Conservation (phyloP, 2,888 invertebrate species). For the Aelia acuminata region DNA sequence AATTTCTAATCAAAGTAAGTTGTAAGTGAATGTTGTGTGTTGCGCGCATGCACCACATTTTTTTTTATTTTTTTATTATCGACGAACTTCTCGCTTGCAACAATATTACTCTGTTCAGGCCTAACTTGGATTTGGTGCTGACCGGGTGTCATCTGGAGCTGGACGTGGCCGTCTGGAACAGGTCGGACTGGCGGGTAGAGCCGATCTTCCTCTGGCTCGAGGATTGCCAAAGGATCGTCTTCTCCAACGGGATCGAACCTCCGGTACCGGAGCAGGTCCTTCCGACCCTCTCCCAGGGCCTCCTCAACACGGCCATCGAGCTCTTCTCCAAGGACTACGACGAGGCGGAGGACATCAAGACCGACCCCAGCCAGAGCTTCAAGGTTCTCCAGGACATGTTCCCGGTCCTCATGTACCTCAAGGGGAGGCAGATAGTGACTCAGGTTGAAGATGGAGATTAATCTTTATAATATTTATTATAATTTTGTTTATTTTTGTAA, state of each 20-base stretch:
- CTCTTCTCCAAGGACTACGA: constrained; percentile 21
- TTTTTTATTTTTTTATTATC: too few species aligned
- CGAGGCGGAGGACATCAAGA: constrained; percentile 34
- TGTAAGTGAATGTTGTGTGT: too few species aligned
- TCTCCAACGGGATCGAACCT: constrained; percentile 17
- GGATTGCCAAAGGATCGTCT: background rate
- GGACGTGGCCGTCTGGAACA: background rate
- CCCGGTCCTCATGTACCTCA: background rate
- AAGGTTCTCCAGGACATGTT: background rate
- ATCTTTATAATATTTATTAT: background rate
- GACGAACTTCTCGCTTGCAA: too few species aligned
- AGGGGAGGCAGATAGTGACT: constrained; percentile 1
- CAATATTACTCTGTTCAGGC: background rate
- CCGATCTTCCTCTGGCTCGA: background rate
- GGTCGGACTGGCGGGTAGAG: background rate
- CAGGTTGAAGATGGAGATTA: constrained; percentile 5
- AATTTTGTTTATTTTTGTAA: background rate
- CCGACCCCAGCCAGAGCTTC: constrained; percentile 8
- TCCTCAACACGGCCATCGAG: background rate
- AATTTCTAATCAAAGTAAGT: too few species aligned
- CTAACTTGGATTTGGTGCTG: background rate
- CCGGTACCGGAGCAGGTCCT: background rate
- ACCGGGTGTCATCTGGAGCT: background rate
- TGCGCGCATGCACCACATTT: too few species aligned
- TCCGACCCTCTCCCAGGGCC: background rate